These are phyloP conservation scores for Anguilla megastoma DNA, from an alignment of 2,797 vertebrate species.

Conservation along the genomic window DNA sequence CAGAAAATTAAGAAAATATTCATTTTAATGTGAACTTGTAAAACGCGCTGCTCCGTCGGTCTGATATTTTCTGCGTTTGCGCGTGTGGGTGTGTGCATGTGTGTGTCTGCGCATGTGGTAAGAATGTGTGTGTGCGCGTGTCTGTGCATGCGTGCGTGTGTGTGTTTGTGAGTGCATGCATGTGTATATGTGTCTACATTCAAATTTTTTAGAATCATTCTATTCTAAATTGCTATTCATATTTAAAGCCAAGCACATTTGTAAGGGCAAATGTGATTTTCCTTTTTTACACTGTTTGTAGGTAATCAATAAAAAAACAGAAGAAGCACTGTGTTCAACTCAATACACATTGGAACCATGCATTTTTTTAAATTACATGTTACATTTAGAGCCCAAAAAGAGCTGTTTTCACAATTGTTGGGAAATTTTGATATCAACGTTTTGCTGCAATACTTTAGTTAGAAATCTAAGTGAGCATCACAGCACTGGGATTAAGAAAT, in stretches of 20 bases:
- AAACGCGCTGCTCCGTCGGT: constrained; percentile 77
- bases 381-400: not conserved
- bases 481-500: not conserved
- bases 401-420: not conserved
- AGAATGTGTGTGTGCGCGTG: not conserved
- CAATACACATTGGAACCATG: not conserved
- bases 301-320: not conserved
- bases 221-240: not conserved
- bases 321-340: not conserved
- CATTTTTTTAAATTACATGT: not conserved
- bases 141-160: constrained; percentile 35
- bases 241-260: not conserved
- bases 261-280: not conserved
- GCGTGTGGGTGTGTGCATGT: constrained; percentile 46
- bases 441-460: not conserved
- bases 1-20: constrained; percentile 96
- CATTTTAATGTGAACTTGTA: constrained; percentile 88
- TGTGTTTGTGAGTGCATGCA: constrained; percentile 21
- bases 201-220: not conserved
- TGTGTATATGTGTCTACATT: not conserved
- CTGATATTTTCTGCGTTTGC: constrained; percentile 54
- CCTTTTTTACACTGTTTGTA: not conserved
- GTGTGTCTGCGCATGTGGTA: not conserved
- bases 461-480: not conserved
- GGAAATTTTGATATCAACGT: not conserved